Conservation (phyloP, 2,797 vertebrate species). For the Aratinga solstitialis region DNA sequence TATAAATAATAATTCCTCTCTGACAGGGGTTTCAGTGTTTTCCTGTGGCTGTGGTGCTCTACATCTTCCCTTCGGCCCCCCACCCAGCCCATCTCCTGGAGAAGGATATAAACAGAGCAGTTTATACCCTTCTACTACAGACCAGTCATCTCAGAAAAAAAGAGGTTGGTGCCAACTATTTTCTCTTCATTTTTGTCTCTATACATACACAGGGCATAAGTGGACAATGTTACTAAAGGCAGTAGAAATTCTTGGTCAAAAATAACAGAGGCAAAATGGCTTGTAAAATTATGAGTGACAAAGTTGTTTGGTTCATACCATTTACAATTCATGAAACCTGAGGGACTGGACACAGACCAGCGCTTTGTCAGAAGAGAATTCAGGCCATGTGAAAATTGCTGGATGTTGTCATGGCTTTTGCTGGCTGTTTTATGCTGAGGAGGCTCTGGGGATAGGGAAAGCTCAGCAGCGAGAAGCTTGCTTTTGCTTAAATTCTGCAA, state of each 20-base stretch:
- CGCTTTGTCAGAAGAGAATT: background rate
- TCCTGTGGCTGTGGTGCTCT: background rate
- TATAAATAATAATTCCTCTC: slow-evolving; percentile 40
- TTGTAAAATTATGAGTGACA: background rate
- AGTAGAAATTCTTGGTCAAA: background rate
- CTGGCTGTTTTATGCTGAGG: background rate
- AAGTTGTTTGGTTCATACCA: background rate
- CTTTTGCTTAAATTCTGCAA: slow-evolving; percentile 34
- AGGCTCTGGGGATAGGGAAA: background rate
- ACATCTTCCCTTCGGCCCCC: background rate
- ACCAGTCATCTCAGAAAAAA: background rate
- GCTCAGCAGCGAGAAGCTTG: background rate
- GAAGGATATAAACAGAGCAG: background rate
- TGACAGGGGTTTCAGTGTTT: background rate
- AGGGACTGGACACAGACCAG: background rate
- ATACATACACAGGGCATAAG: background rate
- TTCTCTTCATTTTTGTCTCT: background rate
- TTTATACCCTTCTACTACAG: background rate
- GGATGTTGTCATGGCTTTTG: background rate
- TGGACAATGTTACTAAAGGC: background rate
- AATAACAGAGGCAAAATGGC: background rate
- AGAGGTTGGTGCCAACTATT: background rate
- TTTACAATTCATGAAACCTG: background rate
- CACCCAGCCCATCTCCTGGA: background rate
- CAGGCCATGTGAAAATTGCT: background rate